These are phyloP conservation scores for Tachina fera DNA, from an alignment of 2,888 invertebrate species.

Conservation along the genomic window DNA sequence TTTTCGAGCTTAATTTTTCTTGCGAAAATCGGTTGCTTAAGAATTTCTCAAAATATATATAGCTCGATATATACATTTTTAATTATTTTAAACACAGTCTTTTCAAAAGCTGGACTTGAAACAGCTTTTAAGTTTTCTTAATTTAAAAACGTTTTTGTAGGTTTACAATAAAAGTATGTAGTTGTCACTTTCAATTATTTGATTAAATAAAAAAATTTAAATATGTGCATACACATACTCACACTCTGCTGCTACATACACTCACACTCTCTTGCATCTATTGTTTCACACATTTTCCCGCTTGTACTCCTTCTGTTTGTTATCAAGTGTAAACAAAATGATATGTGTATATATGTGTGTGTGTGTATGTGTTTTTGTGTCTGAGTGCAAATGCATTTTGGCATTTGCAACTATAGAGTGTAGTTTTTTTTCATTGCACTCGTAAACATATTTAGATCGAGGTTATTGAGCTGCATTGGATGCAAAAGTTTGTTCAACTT, in stretches of 20 bases:
- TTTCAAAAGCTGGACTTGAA: background rate
- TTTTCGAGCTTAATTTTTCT: too few relatives aligned
- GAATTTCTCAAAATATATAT: too few relatives aligned
- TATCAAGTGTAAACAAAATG: constrained; percentile 39
- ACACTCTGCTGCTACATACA: background rate
- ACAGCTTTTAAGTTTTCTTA: constrained; percentile 21
- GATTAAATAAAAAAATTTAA: constrained; percentile 42
- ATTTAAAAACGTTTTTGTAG: background rate
- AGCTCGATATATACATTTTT: too few relatives aligned
- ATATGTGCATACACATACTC: background rate
- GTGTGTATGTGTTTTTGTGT: background rate
- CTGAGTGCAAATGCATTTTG: background rate
- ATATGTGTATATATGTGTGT: too few relatives aligned
- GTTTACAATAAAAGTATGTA: background rate
- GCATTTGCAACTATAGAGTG: constrained; percentile 21
- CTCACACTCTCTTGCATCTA: background rate
- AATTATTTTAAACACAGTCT: too few relatives aligned
- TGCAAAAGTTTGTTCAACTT: constrained; percentile 76
- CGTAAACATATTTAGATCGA: constrained; percentile 79
- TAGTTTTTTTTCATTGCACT: constrained; percentile 73
- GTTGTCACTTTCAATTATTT: constrained; percentile 22
- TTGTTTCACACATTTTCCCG: background rate
- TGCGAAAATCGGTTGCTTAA: too few relatives aligned
- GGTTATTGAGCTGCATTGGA: constrained; percentile 81
- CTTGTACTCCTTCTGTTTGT: constrained; percentile 5